These are phyloP conservation scores for Microchrysa polita DNA, from an alignment of 2,888 invertebrate genomes.

Conservation along the genomic window DNA sequence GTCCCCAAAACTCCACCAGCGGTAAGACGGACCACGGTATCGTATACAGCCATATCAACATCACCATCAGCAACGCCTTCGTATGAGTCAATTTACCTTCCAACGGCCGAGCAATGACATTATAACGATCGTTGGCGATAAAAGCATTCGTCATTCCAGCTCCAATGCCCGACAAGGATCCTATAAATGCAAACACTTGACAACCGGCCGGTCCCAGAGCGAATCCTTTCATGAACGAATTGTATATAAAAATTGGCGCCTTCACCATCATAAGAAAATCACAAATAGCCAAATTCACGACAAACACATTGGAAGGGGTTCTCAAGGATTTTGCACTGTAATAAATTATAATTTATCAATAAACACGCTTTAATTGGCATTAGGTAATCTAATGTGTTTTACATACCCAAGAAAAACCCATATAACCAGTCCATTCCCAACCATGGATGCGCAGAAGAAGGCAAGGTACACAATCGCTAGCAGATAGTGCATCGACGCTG, in stretches of 20 bases:
- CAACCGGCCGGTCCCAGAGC: slow-evolving; percentile 79
- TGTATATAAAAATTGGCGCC: slow-evolving; percentile 84
- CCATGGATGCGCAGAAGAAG: slow-evolving; percentile 75
- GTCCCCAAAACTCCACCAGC: slow-evolving; percentile 84
- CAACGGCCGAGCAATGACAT: slow-evolving; percentile 83
- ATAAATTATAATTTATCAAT: not conserved
- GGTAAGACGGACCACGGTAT: slow-evolving; percentile 86
- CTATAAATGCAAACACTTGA: slow-evolving; percentile 79
- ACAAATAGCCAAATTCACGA: slow-evolving; percentile 82
- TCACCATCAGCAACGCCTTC: slow-evolving; percentile 81
- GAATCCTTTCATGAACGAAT: slow-evolving; percentile 81
- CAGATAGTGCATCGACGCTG: slow-evolving; percentile 81
- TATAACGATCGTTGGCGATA: slow-evolving; percentile 83
- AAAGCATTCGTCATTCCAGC: slow-evolving; percentile 84
- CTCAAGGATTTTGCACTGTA: slow-evolving; percentile 61
- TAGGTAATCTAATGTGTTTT: slow-evolving; percentile 40
- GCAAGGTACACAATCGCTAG: slow-evolving; percentile 80
- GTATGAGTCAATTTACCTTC: slow-evolving; percentile 82
- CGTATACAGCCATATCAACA: slow-evolving; percentile 78
- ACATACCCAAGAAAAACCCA: slow-evolving; percentile 74
- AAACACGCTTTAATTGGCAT: not conserved
- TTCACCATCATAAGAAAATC: slow-evolving; percentile 91
- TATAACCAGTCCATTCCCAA: slow-evolving; percentile 87
- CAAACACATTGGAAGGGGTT: slow-evolving; percentile 82
- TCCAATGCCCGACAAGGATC: slow-evolving; percentile 82